Evolutionary conservation across 2,113 vertebrate species (phyloP).

Genomic region (Leuciscus idus): DNA sequence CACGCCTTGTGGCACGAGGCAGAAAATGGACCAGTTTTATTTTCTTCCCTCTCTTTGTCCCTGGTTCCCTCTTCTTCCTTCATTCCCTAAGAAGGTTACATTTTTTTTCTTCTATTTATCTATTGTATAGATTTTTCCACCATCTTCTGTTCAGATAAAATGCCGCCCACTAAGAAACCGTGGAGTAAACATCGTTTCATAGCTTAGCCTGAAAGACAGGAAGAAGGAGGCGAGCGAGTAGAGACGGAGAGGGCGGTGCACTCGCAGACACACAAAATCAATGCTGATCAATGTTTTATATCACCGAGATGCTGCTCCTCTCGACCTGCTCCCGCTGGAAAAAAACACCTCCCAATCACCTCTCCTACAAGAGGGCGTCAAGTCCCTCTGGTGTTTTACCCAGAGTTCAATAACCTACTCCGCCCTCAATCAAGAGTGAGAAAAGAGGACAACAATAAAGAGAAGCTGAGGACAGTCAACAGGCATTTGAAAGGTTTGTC

Average conservation of each 20-base stretch:
- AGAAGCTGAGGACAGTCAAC: slow-evolving; percentile 16
- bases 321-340: slow-evolving; percentile 47
- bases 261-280: slow-evolving; percentile 63
- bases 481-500: slow-evolving; percentile 31
- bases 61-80: slow-evolving; percentile 20
- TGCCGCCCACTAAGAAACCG: slow-evolving; percentile 54
- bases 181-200: slow-evolving; percentile 57
- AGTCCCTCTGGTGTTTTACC: slow-evolving; percentile 42
- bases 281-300: slow-evolving; percentile 67
- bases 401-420: slow-evolving; percentile 51
- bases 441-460: slow-evolving; percentile 53
- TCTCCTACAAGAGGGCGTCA: slow-evolving; percentile 46
- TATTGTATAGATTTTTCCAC: slow-evolving; percentile 56
- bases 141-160: slow-evolving; percentile 53
- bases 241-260: slow-evolving; percentile 41
- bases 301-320: slow-evolving; percentile 56
- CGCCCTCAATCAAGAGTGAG: slow-evolving; percentile 49
- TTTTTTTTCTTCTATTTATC: slow-evolving; percentile 53
- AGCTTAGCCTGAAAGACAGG: slow-evolving; percentile 22
- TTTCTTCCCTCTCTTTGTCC: slow-evolving; percentile 31
- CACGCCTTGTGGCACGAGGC: slow-evolving; percentile 10
- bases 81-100: slow-evolving; percentile 30
- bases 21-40: slow-evolving; percentile 42
- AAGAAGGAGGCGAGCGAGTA: slow-evolving; percentile 35
- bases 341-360: slow-evolving; percentile 55